Evolutionary conservation across 1,140 invertebrate species (phyloP).

Genomic region (Acyrthosiphon pisum): DNA sequence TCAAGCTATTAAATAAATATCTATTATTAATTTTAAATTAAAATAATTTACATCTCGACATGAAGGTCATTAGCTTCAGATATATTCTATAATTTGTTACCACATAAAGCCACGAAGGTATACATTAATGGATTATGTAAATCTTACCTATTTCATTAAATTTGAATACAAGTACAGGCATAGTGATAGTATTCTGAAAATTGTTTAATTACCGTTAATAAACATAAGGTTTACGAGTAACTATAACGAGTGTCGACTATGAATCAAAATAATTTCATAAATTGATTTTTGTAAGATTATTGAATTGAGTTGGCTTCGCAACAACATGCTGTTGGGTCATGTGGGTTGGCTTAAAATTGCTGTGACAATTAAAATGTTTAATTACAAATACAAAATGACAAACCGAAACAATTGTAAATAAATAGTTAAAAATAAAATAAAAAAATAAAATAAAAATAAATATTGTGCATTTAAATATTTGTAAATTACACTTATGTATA

Average conservation of each 20-base stretch:
- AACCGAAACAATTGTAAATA: neutral
- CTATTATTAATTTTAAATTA: slow-evolving; percentile 4
- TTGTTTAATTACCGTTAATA: neutral
- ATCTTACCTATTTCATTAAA: neutral
- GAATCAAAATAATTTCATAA: neutral
- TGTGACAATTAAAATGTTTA: neutral
- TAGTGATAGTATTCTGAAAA: neutral
- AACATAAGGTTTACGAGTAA: neutral
- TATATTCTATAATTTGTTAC: slow-evolving; percentile 19
- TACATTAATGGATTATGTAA: neutral
- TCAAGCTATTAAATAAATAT: neutral
- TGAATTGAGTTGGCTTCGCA: neutral
- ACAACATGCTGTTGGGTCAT: neutral
- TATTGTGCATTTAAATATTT: neutral
- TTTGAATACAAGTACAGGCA: neutral
- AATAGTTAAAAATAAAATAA: no score
- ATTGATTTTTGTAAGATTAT: neutral
- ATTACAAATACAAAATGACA: neutral
- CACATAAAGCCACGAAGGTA: neutral
- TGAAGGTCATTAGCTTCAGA: neutral
- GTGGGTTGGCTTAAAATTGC: neutral
- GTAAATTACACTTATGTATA: neutral
- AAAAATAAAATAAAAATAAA: neutral
- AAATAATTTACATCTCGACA: neutral
- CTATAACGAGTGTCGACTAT: neutral